Evolutionary conservation across 2,888 invertebrate genomes (phyloP), one percentile per base, ranked within the genome.

Genomic region (Lepidocyrtinus sp.): DNA sequence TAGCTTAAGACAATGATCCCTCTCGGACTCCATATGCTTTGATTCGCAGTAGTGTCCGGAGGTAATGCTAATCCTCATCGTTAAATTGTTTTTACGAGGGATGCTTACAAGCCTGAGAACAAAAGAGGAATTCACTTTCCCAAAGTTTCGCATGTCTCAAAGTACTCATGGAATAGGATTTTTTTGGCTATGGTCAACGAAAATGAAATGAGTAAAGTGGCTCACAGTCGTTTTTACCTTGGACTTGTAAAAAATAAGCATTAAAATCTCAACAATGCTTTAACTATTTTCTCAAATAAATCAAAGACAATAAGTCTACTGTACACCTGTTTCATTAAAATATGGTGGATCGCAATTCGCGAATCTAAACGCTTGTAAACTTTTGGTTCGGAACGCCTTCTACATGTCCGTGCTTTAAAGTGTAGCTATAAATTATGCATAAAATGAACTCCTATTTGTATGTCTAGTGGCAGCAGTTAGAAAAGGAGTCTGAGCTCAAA

Each of bases 401-500:
- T 12, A 36, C 36, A 36, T 36, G 36, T 12, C 36, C n/a, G n/a
- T n/a, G n/a, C n/a, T n/a, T n/a, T n/a, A n/a, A n/a, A n/a, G n/a
- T n/a, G n/a, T n/a, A n/a, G n/a, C n/a, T n/a, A 36, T 36, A 36
- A 36, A 36, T 36, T 36, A 36, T 12, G 36, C 36, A 36, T 36
- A 12, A 36, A 36, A 36, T 36, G 36, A 36, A 36, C 12, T 36
- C 36, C 36, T 36, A 36, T 36, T 36, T 19, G 25, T 65, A 64
- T 59, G 22, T 65, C n/a, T n/a, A 79, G 79, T 63, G 73, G 45
- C 79, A 79, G 27, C 79, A 79, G 69, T 65, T 79, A 50, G 79
- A 79, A 26, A 69, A 69, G 65, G 74, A 70, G 26, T 72, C 68
- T 27, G 79, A 74, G 65, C 17, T 69, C n/a, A 79, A 65, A 27